Base-by-base conservation (phyloP, 2,888 invertebrate genomes). In the Dryadula phaetusa region DNA sequence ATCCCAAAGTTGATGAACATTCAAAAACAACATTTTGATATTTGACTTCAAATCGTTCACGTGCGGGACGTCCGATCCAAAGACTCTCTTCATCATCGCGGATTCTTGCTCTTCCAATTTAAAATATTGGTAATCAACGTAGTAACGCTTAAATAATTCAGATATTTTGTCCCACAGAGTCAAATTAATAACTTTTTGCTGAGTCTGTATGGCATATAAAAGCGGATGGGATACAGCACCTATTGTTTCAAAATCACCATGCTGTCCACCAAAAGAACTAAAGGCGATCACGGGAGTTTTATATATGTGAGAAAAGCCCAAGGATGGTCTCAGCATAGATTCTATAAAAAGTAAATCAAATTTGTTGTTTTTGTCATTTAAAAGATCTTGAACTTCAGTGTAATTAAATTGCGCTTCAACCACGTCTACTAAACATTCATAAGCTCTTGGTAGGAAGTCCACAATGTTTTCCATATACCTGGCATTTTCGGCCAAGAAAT, bases 21-120 rank as follows among this genome's bases (percentile, higher is more conserved):
- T 91, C 0, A 87, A 66, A 64, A 92, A 82, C 40, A 89, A 61
- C 76, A 89, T 70, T 56, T 83, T 83, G 5, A 86, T 70, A 56
- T 80, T 79, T 12, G 76, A 67, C 4, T 67, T 64, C 18, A 81
- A 69, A 47, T 78, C 73, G 1, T 28, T 49, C 3, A 80, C 10
- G 20, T 62, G 20, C 10, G 79, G 79, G 8, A 70, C 58, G 14
- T 73, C 62, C 1, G 49, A 6, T 0, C 79, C 80, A 66, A 77
- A 73, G 28, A 70, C 47, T 28, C 53, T 64, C 54, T 67, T 74
- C 0, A 77, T 44, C 28, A 73, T 16, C 44, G 22, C 28, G 46
- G 70, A 47, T 32, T 69, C 69, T 1, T 42, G 28, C 0, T 42
- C 18, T 60, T 44, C 60, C 16, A 42, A 8, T 42, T 42, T 8